Base-by-base conservation (phyloP, 1,140 invertebrate species). In the Magallana ariakensis region DNA sequence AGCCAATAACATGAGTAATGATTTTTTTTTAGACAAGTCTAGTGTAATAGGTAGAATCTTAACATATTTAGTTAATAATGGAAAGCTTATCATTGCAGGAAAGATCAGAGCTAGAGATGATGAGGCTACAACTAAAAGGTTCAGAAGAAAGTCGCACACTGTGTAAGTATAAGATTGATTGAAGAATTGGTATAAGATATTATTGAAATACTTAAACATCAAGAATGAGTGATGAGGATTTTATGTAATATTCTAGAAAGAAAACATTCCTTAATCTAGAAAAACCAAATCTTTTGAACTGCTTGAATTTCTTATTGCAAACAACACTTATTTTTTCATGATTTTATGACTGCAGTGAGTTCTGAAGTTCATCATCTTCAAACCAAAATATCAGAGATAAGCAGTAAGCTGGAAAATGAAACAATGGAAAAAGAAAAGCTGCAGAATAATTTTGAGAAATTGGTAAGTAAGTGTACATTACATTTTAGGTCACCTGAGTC, bases 91-190 rank as follows among this genome's bases (percentile, higher is more conserved):
- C 33, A 46, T 58, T 84, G 5, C 83, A 91, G 90, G 89, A 90
- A 7, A 88, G 84, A 54, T 84, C 83, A 75, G 93, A 93, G 86
- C 54, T 93, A 53, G 92, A 93, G 26, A 88, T 94, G 90, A 84
- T 89, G 22, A 85, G 87, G 66, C 85, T 91, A 80, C 93, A 93
- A 84, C 85, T 94, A 22, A 92, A 89, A 87, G 91, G 91, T 46
- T 93, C 92, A 15, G 93, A 93, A 85, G 93, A 94, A 81, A 93
- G 91, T 84, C 89, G 93, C 87, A 92, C 90, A 53, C 83, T 93
- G 13, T 92, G 92, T 94, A 90, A 92, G 92, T 54, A 4, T 26
- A 53, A 80, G 46, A 80, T 33, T 33, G 75, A 7, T 13, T 26
- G 33, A 46, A 46, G 19, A 62, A 62, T 62, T 62, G 60, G 15